Base-by-base conservation (phyloP, 2,797 vertebrate species). In the Pristis pectinata region DNA sequence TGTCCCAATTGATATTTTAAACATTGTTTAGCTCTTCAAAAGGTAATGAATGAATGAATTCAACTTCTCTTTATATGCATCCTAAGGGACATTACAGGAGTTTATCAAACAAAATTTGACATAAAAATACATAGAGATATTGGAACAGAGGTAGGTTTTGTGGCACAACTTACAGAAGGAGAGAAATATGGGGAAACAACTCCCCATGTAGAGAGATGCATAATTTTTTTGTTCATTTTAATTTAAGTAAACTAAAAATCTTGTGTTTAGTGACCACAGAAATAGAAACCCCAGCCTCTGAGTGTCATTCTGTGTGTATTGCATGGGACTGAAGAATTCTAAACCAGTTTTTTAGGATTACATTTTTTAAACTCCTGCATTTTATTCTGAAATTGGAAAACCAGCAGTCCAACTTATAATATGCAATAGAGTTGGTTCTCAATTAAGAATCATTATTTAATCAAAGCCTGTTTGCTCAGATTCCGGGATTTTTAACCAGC, bases 321-420 rank as follows among this genome's bases (percentile, higher is more conserved):
- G 17, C 61, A 22, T 37, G 11, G 37, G n/a, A 41, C 9, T 67
- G n/a, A 67, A 67, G 59, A 37, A 41, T 8, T 91, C 13, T 67
- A 87, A 87, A 87, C 56, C 87, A 91, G n/a, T 64, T 64, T 37
- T n/a, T 67, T 91, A 64, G 19, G 59, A 91, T 64, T 59, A 64
- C 61, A 41, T 41, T 37, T 17, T 37, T 91, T 67, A 37, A 64
- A 22, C 10, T 61, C 61, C 37, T 67, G 59, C 19, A 64, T 67
- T 67, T 91, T 91, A 91, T 67, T 91, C 17, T 41, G 19, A 91
- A 64, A 91, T 34, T 34, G 4, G 11, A 59, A 87, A 61, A 85
- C 27, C 85, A 41, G n/a, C 15, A 67, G 19, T 41, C 9, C 87
- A 91, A 67, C 87, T 27, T 64, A 41, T 64, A 37, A 19, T 64